Conservation (phyloP, 2,888 invertebrate species). For the Euspilapteryx auroguttella region DNA sequence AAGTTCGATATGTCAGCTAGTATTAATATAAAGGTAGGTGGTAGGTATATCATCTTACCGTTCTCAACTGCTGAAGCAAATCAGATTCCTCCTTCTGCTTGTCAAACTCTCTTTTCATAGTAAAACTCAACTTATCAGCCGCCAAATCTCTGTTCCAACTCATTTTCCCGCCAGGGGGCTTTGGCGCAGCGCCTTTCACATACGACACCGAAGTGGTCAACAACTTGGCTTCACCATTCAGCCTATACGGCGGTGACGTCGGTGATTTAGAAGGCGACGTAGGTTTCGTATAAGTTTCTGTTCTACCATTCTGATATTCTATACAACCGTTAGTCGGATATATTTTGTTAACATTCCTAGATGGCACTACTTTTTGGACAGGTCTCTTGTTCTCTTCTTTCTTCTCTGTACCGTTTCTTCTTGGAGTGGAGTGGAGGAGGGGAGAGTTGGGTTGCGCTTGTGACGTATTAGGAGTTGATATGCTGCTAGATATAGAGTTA, state of each 20-base stretch:
- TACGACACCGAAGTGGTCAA: slow-evolving; percentile 62
- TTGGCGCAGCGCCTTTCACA: slow-evolving; percentile 57
- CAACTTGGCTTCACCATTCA: slow-evolving; percentile 48
- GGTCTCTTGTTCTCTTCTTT: slow-evolving; percentile 66
- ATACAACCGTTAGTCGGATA: slow-evolving; percentile 29
- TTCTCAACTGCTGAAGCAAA: slow-evolving; percentile 79
- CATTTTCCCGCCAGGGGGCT: slow-evolving; percentile 48
- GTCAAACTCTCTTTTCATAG: slow-evolving; percentile 90
- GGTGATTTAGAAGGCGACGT: slow-evolving; percentile 24
- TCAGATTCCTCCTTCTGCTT: slow-evolving; percentile 88
- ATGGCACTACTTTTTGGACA: slow-evolving; percentile 78
- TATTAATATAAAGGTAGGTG: too few relatives aligned
- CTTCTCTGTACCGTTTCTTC: slow-evolving; percentile 42
- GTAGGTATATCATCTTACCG: too few relatives aligned
- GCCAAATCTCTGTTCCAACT: slow-evolving; percentile 74
- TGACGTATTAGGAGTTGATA: slow-evolving; percentile 30
- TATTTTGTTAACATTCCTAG: slow-evolving; percentile 65
- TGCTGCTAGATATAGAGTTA: slow-evolving; percentile 7
- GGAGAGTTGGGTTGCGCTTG: slow-evolving; percentile 48
- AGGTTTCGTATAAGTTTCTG: slow-evolving; percentile 21
- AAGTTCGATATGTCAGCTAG: too few relatives aligned
- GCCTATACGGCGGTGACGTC: slow-evolving; percentile 31
- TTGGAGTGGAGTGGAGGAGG: slow-evolving; percentile 46
- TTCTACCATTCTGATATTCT: slow-evolving; percentile 12
- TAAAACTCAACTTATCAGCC: slow-evolving; percentile 81